These are phyloP conservation scores for Choloepus didactylus DNA, from an alignment of 2,797 vertebrate species.

Conservation along the genomic window DNA sequence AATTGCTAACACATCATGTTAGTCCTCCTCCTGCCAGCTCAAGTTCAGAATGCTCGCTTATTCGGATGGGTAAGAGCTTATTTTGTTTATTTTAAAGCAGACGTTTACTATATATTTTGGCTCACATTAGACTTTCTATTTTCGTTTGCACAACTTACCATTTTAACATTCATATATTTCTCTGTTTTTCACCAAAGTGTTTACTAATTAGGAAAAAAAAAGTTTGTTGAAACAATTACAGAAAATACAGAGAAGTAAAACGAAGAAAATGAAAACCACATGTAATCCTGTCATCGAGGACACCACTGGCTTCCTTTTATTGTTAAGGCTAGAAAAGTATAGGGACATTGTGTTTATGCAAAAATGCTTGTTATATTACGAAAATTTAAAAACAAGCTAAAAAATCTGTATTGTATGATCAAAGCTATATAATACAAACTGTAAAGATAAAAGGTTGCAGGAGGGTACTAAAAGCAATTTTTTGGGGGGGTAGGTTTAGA, in stretches of 20 bases:
- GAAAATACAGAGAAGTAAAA: constrained; percentile 21
- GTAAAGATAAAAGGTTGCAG: not conserved
- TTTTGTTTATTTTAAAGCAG: constrained; percentile 15
- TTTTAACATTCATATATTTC: constrained; percentile 50
- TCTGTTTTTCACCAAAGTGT: not conserved
- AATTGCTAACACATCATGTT: constrained; percentile 95
- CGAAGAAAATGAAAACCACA: not conserved
- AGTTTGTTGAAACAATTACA: constrained; percentile 7
- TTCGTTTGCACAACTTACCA: not conserved
- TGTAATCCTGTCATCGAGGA: not conserved
- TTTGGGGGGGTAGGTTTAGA: not conserved
- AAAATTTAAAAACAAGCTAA: constrained; percentile 20
- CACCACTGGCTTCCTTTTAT: not conserved
- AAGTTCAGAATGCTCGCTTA: constrained; percentile 96
- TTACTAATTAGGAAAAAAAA: constrained; percentile 54
- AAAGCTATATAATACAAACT: not conserved
- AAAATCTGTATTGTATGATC: not conserved
- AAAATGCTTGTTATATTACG: constrained; percentile 20
- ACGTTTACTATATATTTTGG: not conserved
- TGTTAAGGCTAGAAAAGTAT: not conserved
- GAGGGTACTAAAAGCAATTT: not conserved
- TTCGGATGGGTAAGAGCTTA: constrained; percentile 95
- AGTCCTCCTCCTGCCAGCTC: constrained; percentile 95
- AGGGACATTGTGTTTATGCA: constrained; percentile 34
- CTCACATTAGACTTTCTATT: not conserved